A percentile compares a stretch with the other conserved stretches of the same genome.
Conservation (phyloP, 1,140 invertebrate genomes). For the Stratiolaelaps scimitus region DNA sequence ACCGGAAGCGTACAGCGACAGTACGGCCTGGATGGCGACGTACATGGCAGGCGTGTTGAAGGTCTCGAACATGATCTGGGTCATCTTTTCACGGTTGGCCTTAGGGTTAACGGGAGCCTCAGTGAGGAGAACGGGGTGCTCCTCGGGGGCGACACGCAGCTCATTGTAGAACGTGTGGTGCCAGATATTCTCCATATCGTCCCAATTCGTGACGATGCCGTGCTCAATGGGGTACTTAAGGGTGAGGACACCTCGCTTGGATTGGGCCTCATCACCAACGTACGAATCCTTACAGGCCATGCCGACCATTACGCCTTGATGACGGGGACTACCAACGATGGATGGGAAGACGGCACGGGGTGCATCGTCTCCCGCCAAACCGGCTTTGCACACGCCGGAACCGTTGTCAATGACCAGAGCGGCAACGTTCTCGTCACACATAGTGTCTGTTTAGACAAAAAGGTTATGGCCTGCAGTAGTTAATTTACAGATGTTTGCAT, state of each 20-base stretch:
- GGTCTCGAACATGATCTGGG: too few relatives aligned
- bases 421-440: conserved; percentile 54
- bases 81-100: conserved; percentile 68
- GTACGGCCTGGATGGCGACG: too few relatives aligned
- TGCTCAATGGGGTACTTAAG: conserved; percentile 88
- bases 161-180: too few relatives aligned
- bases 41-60: too few relatives aligned
- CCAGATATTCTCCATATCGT: conserved; percentile 97
- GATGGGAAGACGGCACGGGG: conserved; percentile 54
- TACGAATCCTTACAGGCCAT: conserved; percentile 86
- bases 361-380: conserved; percentile 54
- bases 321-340: conserved; percentile 50
- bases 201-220: conserved; percentile 92
- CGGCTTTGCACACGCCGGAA: conserved; percentile 54
- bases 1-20: conserved; percentile 47
- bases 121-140: conserved; percentile 76
- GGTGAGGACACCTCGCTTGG: too few relatives aligned
- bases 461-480: conserved; percentile 10
- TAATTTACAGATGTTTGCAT: too few relatives aligned
- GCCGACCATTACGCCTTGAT: conserved; percentile 76
- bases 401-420: conserved; percentile 53
- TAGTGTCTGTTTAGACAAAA: conserved; percentile 35
- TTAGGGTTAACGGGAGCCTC: conserved; percentile 83
- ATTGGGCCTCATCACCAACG: too few relatives aligned
- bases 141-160: conserved; percentile 84